Evolutionary conservation across 2,888 invertebrate species (phyloP).

Genomic region (Conchocele bisecta): DNA sequence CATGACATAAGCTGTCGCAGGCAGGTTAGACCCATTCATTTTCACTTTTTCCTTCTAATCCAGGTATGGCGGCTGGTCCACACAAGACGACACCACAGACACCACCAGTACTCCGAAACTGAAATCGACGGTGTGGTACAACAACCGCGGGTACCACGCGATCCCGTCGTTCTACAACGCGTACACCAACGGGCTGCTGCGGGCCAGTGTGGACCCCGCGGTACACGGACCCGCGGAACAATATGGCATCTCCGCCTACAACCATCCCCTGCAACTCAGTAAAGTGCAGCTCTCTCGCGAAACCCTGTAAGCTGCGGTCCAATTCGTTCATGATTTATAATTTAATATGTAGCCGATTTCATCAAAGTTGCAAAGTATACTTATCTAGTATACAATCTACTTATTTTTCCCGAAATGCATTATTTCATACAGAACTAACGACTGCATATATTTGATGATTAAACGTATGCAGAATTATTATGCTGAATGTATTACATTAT

Average conservation of each 20-base stretch:
- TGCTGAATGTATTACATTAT: no score
- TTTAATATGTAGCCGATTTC: no score
- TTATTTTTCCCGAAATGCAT: no score
- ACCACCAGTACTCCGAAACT: constrained; percentile 17
- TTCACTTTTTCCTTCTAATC: no score
- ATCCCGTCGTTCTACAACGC: constrained; percentile 82
- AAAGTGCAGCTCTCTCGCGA: constrained; percentile 77
- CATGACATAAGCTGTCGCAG: no score
- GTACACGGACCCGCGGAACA: constrained; percentile 49
- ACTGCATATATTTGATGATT: no score
- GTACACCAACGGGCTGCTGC: constrained; percentile 81
- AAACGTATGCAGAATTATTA: no score
- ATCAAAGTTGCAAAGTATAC: no score
- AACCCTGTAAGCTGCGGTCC: constrained; percentile 82
- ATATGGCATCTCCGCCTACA: constrained; percentile 81
- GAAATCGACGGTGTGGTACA: constrained; percentile 81
- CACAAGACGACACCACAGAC: constrained; percentile 49
- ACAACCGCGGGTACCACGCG: constrained; percentile 82
- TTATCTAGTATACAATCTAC: no score
- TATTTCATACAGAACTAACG: no score
- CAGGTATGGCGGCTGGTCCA: constrained; percentile 81
- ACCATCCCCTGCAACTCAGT: constrained; percentile 81
- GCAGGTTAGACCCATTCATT: no score
- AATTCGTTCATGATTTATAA: no score
- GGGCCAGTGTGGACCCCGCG: constrained; percentile 67